These are phyloP conservation scores for Hypocryptadius cinnamomeus DNA, from an alignment of 2,113 vertebrate species.

Conservation along the genomic window DNA sequence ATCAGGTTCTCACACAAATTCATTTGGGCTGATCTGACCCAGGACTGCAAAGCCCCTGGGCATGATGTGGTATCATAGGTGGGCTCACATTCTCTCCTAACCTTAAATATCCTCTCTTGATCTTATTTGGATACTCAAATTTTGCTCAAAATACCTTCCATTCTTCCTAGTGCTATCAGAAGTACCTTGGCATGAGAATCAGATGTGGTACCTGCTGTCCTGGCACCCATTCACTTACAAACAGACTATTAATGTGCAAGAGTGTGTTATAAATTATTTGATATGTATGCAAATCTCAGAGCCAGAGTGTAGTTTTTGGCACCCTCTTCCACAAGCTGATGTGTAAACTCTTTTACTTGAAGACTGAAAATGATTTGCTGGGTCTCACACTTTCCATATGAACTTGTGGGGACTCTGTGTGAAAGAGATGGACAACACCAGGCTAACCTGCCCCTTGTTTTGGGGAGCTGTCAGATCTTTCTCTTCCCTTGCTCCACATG, in stretches of 20 bases:
- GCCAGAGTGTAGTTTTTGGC: neutral
- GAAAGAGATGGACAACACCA: neutral
- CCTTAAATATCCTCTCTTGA: neutral
- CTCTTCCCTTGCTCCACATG: neutral
- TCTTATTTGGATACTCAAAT: neutral
- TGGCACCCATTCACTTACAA: neutral
- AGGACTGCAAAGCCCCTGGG: neutral
- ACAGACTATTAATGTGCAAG: neutral
- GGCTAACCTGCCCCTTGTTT: neutral
- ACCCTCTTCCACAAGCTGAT: neutral
- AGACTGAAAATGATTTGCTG: neutral
- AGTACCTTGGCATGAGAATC: neutral
- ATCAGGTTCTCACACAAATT: neutral
- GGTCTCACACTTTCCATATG: neutral
- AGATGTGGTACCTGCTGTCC: neutral
- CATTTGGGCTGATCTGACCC: neutral
- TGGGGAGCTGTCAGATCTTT: neutral
- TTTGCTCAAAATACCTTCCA: neutral
- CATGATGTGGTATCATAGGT: neutral
- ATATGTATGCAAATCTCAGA: neutral
- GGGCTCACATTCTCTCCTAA: neutral
- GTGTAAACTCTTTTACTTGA: neutral
- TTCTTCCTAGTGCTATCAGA: neutral
- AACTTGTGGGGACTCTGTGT: neutral
- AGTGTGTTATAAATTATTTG: neutral